Evolutionary conservation across 2,888 invertebrate species (phyloP), one percentile per base, ranked within the genome.

Genomic region (Laspeyria flexula): DNA sequence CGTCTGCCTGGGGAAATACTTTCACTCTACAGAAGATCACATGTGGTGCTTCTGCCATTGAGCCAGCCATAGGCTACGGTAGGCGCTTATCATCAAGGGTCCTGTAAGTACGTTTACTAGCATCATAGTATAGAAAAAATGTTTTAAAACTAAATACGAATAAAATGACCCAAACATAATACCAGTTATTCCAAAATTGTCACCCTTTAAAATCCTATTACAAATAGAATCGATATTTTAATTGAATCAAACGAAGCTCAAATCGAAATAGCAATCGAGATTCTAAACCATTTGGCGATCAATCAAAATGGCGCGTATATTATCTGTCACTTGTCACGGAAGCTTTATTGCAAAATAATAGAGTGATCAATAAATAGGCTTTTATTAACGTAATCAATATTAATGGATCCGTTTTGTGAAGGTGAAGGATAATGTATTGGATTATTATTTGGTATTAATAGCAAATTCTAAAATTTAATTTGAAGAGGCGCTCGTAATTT

Each of bases 271-370:
- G 56, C 43, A 65, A 68, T 68, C 56, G 57, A 49, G 42, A 60
- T 65, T 57, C 65, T 65, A 68, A 68, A 68, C 69, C 51, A 34
- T 60, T 57, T 50, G 35, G 46, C 69, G 56, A 65, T 65, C 68
- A 55, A 55, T 67, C 65, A 60, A 43, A 33, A 33, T 27, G 33
- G 44, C 49, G 52, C 50, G 54, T 69, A 69, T 65, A 65, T 65
- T 65, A 68, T 57, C 57, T 65, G 57, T 45, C 61, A 68, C 47
- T 41, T 65, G 65, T 54, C 65, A 68, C 49, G 44, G 44, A 40
- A 25, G 45, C 54, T 60, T 63, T 55, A 47, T 54, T 44, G 54
- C 51, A 52, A 51, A 68, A 47, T n/a, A n/a, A n/a, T n/a, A 48
- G 43, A 54, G 56, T 60, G n/a, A 39, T 27, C 48, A 46, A 42